A percentile compares a stretch with the other conserved stretches of the same genome.
Conservation (phyloP, 2,113 vertebrate species). For the Ameiurus melas region DNA sequence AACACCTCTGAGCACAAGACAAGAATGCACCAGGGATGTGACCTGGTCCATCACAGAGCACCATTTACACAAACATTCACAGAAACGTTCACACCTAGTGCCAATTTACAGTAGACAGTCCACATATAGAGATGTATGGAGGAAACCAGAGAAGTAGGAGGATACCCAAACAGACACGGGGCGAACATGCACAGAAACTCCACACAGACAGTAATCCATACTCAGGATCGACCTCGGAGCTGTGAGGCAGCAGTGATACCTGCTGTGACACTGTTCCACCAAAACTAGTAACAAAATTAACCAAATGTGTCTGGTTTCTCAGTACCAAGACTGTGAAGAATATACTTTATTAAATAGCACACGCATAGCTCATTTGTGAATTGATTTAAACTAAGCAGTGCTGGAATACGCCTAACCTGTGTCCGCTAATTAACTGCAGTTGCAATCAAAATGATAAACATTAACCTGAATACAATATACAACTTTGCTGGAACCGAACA, state of each 20-base stretch:
- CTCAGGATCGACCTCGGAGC: background rate
- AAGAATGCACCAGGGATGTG: background rate
- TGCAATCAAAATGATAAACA: background rate
- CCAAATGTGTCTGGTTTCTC: background rate
- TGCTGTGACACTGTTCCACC: background rate
- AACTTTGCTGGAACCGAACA: background rate
- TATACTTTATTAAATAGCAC: background rate
- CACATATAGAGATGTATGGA: background rate
- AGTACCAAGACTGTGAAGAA: background rate
- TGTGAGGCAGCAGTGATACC: background rate
- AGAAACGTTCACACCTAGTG: background rate
- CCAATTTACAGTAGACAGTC: background rate
- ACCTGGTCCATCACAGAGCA: background rate
- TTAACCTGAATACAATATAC: background rate
- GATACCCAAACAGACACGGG: background rate
- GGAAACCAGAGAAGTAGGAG: background rate
- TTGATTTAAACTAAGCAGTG: background rate
- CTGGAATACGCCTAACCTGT: background rate
- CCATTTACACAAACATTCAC: background rate
- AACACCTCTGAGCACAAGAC: background rate
- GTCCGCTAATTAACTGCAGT: background rate
- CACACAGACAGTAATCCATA: background rate
- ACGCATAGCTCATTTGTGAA: background rate
- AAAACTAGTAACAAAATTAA: background rate
- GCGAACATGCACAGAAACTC: background rate